Evolutionary conservation across 1,140 invertebrate genomes (phyloP).

Genomic region (Caerostris extrusa): DNA sequence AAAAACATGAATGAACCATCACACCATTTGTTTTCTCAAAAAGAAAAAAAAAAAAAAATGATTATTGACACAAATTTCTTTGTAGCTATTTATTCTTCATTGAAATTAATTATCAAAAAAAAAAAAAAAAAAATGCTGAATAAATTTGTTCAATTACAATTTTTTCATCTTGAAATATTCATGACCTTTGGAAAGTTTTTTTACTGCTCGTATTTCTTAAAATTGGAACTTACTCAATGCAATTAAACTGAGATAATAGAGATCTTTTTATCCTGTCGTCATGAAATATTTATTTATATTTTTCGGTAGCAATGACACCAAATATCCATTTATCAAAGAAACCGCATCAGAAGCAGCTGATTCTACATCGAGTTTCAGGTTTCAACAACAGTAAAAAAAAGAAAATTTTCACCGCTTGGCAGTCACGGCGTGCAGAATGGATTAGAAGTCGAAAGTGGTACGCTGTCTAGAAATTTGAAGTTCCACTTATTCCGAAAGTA

Average conservation of each 20-base stretch:
- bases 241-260: background rate
- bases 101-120: no score
- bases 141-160: no score
- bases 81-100: no score
- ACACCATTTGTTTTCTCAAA: background rate
- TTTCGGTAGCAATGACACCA: conserved; percentile 12
- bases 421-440: background rate
- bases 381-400: conserved; percentile 6
- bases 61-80: no score
- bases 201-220: no score
- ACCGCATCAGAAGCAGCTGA: conserved; percentile 14
- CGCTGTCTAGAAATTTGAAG: conserved; percentile 16
- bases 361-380: background rate
- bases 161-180: no score
- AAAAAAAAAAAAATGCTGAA: no score
- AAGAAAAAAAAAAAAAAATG: no score
- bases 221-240: no score
- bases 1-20: background rate
- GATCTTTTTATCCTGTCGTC: background rate
- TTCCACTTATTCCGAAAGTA: conserved; percentile 16
- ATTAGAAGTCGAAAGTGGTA: background rate
- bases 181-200: no score
- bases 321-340: conserved; percentile 14
- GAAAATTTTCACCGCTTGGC: background rate
- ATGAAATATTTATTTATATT: background rate